These are phyloP conservation scores for Euleptes europaea DNA, from an alignment of 2,113 vertebrate genomes.

Conservation along the genomic window DNA sequence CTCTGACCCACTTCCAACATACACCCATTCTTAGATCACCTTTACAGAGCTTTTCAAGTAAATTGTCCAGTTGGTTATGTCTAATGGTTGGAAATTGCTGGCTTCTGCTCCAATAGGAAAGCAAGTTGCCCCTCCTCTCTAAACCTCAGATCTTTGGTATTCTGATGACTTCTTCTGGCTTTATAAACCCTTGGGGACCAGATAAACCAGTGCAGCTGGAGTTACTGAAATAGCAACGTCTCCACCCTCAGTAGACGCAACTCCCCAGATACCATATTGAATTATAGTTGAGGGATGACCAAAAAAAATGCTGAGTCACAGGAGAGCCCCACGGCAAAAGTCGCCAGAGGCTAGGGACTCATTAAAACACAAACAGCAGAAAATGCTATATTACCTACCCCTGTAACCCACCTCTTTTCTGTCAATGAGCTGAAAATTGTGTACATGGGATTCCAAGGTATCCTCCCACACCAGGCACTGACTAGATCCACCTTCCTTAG, in stretches of 20 bases:
- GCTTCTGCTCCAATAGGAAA: not conserved
- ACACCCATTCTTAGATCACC: not conserved
- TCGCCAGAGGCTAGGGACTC: not conserved
- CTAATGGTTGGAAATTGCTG: not conserved
- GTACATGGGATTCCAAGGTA: too few species aligned
- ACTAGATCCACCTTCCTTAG: too few species aligned
- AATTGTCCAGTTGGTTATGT: not conserved
- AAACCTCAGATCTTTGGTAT: not conserved
- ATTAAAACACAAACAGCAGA: not conserved
- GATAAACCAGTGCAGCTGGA: not conserved
- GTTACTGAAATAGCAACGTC: not conserved
- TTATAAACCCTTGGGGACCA: constrained; percentile 1
- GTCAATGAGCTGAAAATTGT: too few species aligned
- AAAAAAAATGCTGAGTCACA: not conserved
- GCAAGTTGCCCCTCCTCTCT: not conserved
- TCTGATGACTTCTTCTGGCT: not conserved
- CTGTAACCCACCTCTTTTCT: too few species aligned
- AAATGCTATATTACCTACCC: too few species aligned
- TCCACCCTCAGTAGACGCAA: not conserved
- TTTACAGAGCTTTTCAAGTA: not conserved
- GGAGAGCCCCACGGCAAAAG: not conserved
- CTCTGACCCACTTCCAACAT: not conserved
- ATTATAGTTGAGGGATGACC: not conserved
- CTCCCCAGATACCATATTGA: not conserved
- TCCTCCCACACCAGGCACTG: too few species aligned